Evolutionary conservation across 2,888 invertebrate species (phyloP).

Genomic region (Entomobrya proxima): DNA sequence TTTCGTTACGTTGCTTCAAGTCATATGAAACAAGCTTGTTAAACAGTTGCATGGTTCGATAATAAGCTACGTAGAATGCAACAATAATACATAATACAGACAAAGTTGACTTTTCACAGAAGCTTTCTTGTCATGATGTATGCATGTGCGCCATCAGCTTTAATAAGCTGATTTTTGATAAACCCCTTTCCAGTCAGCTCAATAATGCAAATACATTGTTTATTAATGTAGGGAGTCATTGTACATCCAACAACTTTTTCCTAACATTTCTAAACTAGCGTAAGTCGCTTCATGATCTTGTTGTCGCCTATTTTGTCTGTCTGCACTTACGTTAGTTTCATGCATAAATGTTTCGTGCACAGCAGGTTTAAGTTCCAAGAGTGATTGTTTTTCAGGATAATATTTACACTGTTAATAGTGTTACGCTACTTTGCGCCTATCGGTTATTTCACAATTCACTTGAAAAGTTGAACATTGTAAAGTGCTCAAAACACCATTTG

Average conservation of each 20-base stretch:
- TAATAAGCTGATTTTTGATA: conserved; percentile 35
- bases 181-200: conserved; percentile 20
- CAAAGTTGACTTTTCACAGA: neutral
- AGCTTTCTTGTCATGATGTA: neutral
- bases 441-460: conserved; percentile 9
- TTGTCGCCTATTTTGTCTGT: too few species aligned
- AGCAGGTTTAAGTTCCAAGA: too few species aligned
- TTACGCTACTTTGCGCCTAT: too few species aligned
- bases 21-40: conserved; percentile 37
- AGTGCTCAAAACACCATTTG: neutral
- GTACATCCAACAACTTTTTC: conserved; percentile 5
- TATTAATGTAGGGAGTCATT: conserved; percentile 18
- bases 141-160: conserved; percentile 31
- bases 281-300: too few species aligned
- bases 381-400: too few species aligned
- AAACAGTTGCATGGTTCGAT: conserved; percentile 14
- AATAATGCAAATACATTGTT: conserved; percentile 34
- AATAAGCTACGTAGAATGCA: neutral
- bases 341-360: too few species aligned
- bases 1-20: conserved; percentile 9
- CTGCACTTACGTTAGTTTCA: too few species aligned
- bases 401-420: too few species aligned
- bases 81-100: neutral
- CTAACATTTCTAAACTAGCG: conserved; percentile 25
- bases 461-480: conserved; percentile 32